phyloP scores from a whole-genome alignment of 2,888 invertebrate species.

The Pheosia gnoma region DNA sequence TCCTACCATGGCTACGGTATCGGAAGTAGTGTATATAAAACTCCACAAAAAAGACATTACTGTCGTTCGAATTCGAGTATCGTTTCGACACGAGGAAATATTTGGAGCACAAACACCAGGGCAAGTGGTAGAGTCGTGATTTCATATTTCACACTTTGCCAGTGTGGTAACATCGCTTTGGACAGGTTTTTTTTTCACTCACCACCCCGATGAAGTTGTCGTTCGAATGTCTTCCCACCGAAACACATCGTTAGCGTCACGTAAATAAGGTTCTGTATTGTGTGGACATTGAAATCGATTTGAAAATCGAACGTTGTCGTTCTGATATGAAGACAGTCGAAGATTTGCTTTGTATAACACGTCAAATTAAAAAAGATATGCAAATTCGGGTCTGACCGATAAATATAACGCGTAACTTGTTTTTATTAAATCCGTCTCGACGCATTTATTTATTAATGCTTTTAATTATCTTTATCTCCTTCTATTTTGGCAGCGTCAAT shows the following conservation, averaged over 20 bases:
- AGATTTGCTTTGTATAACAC: constrained; percentile 50
- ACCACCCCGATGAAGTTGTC: constrained; percentile 42
- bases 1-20: constrained; percentile 48
- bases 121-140: constrained; percentile 80
- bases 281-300: constrained; percentile 23
- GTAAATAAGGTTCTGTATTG: constrained; percentile 35
- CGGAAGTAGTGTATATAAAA: constrained; percentile 58
- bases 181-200: constrained; percentile 75
- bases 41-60: constrained; percentile 60
- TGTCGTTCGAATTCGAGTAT: constrained; percentile 62
- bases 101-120: constrained; percentile 79
- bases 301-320: constrained; percentile 34
- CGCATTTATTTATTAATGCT: constrained; percentile 76
- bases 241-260: constrained; percentile 31
- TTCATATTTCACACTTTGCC: constrained; percentile 83
- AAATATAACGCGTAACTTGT: constrained; percentile 62
- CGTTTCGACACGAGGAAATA: constrained; percentile 77
- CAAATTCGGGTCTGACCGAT: constrained; percentile 66
- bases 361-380: constrained; percentile 76
- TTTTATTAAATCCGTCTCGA: constrained; percentile 62
- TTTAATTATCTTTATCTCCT: constrained; percentile 78
- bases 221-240: constrained; percentile 27
- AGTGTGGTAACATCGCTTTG: constrained; percentile 70
- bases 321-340: constrained; percentile 44
- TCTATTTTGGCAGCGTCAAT: constrained; percentile 69